phyloP scores from a whole-genome alignment of 1,140 invertebrate species.

The Polypedilum pembai region DNA sequence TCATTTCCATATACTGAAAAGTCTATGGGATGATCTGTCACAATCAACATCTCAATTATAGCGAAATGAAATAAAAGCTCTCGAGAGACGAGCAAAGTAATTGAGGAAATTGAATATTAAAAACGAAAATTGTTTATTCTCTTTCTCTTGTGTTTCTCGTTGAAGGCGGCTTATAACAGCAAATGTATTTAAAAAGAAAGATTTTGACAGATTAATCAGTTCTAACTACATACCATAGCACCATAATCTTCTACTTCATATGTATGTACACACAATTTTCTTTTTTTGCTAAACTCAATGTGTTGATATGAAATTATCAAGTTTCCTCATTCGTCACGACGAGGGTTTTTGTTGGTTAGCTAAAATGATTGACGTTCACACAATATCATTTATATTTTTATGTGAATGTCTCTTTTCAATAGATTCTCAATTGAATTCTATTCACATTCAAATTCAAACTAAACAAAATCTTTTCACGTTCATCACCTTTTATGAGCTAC shows the following conservation, averaged over 20 bases:
- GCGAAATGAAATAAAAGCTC: background rate
- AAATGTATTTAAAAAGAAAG: background rate
- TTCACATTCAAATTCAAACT: background rate
- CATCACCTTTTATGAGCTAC: no score
- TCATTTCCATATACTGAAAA: no score
- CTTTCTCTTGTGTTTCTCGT: background rate
- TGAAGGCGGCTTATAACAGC: background rate
- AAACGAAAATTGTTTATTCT: background rate
- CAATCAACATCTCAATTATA: no score
- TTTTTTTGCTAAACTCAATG: background rate
- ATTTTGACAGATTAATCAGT: slow-evolving; percentile 18
- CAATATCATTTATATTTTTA: background rate
- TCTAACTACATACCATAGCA: background rate
- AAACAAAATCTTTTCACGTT: slow-evolving; percentile 2
- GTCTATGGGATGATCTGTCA: no score
- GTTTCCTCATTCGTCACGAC: slow-evolving; percentile 3
- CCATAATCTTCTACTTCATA: background rate
- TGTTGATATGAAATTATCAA: background rate
- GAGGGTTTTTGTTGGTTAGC: background rate
- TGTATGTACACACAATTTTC: background rate
- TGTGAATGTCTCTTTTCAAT: background rate
- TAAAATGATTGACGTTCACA: no score
- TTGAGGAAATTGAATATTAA: slow-evolving; percentile 18
- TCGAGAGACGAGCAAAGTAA: background rate
- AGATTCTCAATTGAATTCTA: background rate